Conservation (phyloP, 2,113 vertebrate genomes). For the Acrocephalus kingi region DNA sequence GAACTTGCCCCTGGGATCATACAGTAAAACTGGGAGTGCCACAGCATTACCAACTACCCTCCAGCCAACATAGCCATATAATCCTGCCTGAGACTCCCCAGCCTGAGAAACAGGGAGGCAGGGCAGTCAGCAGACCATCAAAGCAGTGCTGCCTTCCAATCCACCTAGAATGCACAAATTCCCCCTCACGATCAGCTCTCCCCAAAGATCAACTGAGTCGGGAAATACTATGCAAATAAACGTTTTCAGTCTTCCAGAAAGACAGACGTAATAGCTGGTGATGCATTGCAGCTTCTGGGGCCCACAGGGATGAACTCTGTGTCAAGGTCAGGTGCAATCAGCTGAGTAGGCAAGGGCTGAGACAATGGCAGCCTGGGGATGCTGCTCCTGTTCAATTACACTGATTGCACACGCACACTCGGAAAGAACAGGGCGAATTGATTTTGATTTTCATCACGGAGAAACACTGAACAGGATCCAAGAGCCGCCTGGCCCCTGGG, state of each 20-base stretch:
- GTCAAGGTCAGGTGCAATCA: not conserved
- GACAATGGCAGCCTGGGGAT: not conserved
- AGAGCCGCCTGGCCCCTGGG: not conserved
- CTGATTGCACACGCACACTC: not conserved
- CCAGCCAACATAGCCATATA: not conserved
- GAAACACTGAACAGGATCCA: not conserved
- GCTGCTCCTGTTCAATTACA: not conserved
- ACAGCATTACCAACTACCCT: rapidly evolving
- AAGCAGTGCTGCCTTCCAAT: rapidly evolving
- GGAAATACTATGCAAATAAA: not conserved
- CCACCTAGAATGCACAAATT: rapidly evolving
- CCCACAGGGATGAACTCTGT: not conserved
- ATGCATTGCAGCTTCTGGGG: not conserved
- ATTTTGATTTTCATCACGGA: slow-evolving; percentile 7
- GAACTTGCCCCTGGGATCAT: not conserved
- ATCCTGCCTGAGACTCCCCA: not conserved
- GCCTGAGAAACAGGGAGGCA: not conserved
- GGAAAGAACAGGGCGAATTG: not conserved
- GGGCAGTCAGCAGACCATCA: too few species aligned
- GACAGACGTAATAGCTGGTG: not conserved
- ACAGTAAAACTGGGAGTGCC: not conserved
- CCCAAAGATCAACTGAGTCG: not conserved
- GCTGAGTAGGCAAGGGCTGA: not conserved
- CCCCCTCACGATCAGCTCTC: not conserved
- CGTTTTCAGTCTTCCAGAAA: not conserved